Base-by-base conservation (phyloP, 2,888 invertebrate genomes). In the Tortricodes alternella region DNA sequence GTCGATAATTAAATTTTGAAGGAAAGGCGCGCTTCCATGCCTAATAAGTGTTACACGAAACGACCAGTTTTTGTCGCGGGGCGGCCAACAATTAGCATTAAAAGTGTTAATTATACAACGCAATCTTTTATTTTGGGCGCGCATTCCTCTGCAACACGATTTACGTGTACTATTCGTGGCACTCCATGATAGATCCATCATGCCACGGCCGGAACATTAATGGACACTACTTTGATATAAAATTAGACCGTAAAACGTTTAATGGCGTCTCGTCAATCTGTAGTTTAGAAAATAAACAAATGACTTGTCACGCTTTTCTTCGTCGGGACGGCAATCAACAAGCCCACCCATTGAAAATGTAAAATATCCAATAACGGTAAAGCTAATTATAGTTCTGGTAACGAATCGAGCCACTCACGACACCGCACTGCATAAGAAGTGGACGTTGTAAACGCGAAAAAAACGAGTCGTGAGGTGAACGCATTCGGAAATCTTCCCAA, bases 1-100 rank as follows among this genome's bases (percentile, higher is more conserved):
- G 78, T 70, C 63, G 88, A 86, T 90, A 90, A 90, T 89, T 88
- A 88, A 88, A 87, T 83, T 85, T 86, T 80, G 81, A 78, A 76
- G 80, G 84, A 80, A 83, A 82, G 76, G 67, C 73, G 74, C 71
- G 76, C 72, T 73, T 70, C 70, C 74, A 71, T 78, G 50, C 56
- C 56, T 84, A 85, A 89, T 88, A 89, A 83, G 83, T 83, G 78
- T 80, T 80, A 85, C 88, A 89, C 84, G 89, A 82, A 76, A 68
- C 72, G 70, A 68, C 71, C 64, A 70, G 69, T 75, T 81, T 82
- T 78, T 68, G 83, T 79, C 80, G 78, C 77, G 80, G 76, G 73
- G 68, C 67, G 63, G 66, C 69, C 62, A 60, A 73, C 85, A 89
- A 89, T 90, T 89, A 90, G 85, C 90, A 73, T 78, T 73, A 68